Conservation (phyloP, 2,797 vertebrate genomes). For the Notamacropus eugenii region DNA sequence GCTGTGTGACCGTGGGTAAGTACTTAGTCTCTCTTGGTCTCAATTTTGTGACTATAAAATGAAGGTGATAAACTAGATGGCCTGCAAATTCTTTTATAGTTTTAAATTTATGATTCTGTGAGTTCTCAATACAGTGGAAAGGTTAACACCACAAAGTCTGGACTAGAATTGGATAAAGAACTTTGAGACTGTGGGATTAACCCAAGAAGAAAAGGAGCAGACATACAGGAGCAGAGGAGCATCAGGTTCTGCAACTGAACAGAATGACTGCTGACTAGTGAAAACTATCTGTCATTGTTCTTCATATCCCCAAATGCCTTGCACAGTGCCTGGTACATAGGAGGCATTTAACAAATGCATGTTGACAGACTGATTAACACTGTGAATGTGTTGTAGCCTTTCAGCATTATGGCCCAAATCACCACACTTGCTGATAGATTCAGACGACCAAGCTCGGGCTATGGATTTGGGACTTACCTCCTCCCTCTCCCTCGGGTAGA, state of each 20-base stretch:
- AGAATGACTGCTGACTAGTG: neutral
- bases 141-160: neutral
- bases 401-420: neutral
- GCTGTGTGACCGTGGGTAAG: neutral
- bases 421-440: neutral
- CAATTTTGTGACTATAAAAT: neutral
- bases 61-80: neutral
- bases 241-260: neutral
- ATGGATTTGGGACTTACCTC: neutral
- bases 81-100: neutral
- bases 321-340: neutral
- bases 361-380: neutral
- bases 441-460: neutral
- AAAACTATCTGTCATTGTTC: neutral
- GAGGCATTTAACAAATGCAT: neutral
- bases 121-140: neutral
- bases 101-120: neutral
- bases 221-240: neutral
- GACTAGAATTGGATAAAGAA: neutral
- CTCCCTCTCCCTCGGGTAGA: neutral
- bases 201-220: neutral
- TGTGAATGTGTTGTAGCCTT: neutral
- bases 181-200: neutral
- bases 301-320: neutral
- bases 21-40: neutral